These are phyloP conservation scores for Drosophila takahashii DNA, from an alignment of 1,140 invertebrate genomes.

Conservation along the genomic window DNA sequence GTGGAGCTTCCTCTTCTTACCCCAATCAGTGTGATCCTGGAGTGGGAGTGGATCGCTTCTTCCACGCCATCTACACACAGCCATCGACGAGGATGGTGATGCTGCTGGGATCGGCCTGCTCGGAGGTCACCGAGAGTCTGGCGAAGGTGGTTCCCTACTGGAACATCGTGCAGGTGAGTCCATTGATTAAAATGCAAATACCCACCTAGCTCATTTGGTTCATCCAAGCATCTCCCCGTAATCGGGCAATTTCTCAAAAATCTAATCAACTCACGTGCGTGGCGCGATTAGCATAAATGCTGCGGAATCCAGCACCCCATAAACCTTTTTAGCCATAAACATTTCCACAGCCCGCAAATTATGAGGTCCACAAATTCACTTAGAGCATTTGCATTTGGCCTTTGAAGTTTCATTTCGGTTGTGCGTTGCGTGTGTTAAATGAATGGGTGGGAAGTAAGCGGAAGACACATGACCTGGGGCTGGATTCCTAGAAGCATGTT, in stretches of 20 bases:
- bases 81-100: conserved; percentile 90
- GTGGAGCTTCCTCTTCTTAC: neutral
- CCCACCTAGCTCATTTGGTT: neutral
- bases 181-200: conserved; percentile 61
- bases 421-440: conserved; percentile 55
- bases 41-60: conserved; percentile 94
- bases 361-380: conserved; percentile 69
- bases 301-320: conserved; percentile 40
- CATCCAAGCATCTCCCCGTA: neutral
- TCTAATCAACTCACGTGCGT: conserved; percentile 81
- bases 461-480: neutral
- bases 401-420: conserved; percentile 69
- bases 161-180: conserved; percentile 94
- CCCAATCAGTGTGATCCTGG: conserved; percentile 93
- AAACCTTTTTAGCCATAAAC: conserved; percentile 70
- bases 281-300: conserved; percentile 75
- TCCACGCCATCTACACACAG: conserved; percentile 94
- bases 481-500: conserved; percentile 35
- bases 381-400: conserved; percentile 64
- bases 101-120: conserved; percentile 93
- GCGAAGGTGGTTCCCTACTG: conserved; percentile 96
- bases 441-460: conserved; percentile 4
- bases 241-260: conserved; percentile 72
- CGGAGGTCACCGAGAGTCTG: conserved; percentile 94
- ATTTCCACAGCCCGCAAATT: conserved; percentile 74